A percentile compares a stretch with the other conserved stretches of the same genome.
Evolutionary conservation across 2,797 vertebrate species (phyloP).

Genomic region (Sebastolobus altivelis): DNA sequence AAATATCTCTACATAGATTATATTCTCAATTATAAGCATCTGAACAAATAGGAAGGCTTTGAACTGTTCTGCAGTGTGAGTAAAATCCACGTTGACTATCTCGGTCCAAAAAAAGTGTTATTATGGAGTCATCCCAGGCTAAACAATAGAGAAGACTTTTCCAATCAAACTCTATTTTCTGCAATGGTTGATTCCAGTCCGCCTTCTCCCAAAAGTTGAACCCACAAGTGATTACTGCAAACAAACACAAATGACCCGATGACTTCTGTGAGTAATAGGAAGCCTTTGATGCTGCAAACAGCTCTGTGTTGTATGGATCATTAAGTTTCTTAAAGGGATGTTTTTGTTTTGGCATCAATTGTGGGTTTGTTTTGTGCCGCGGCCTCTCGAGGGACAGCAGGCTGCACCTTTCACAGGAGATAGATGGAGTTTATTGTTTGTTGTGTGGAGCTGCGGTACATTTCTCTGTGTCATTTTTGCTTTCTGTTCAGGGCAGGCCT

Average conservation of each 20-base stretch:
- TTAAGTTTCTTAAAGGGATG: conserved; percentile 48
- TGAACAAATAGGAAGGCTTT: conserved; percentile 30
- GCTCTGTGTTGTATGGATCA: conserved; percentile 60
- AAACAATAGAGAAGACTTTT: conserved; percentile 46
- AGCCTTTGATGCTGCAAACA: conserved; percentile 54
- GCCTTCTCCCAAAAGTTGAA: conserved; percentile 53
- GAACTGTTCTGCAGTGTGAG: conserved; percentile 19
- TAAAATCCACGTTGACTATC: conserved; percentile 12
- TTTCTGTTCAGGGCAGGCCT: conserved; percentile 91
- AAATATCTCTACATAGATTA: conserved; percentile 1
- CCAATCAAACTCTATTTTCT: conserved; percentile 40
- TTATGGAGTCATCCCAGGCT: conserved; percentile 45
- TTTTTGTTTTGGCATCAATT: conserved; percentile 52
- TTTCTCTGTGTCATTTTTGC: conserved; percentile 77
- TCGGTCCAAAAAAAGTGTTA: conserved; percentile 23
- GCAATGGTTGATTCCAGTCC: conserved; percentile 27
- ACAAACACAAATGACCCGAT: conserved; percentile 61
- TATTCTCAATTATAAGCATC: not conserved
- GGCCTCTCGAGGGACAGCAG: conserved; percentile 26
- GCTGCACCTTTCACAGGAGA: conserved; percentile 29
- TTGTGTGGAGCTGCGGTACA: conserved; percentile 45
- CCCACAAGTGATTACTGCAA: conserved; percentile 55
- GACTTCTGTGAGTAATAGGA: conserved; percentile 51
- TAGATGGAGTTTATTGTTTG: conserved; percentile 30
- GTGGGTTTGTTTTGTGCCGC: conserved; percentile 40